phyloP scores from a whole-genome alignment of 2,888 invertebrate species.

The Eristalis arbustorum region DNA sequence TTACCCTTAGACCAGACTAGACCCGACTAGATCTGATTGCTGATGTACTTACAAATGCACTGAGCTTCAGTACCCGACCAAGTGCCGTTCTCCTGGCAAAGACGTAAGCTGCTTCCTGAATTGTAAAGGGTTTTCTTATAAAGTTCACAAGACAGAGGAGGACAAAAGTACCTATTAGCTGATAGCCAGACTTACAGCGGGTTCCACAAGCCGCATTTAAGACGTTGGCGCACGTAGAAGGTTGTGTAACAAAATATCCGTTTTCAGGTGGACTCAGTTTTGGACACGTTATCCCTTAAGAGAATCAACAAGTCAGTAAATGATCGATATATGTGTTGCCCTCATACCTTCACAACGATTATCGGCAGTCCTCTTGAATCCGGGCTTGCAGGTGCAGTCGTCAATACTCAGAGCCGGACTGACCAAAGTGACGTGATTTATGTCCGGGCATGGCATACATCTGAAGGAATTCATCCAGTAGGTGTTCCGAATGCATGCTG shows the following conservation, averaged over 20 bases:
- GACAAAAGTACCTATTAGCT: slow-evolving; percentile 77
- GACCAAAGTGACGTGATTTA: slow-evolving; percentile 83
- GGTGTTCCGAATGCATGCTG: slow-evolving; percentile 85
- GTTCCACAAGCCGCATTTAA: slow-evolving; percentile 87
- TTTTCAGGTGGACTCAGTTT: slow-evolving; percentile 83
- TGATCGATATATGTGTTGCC: neutral
- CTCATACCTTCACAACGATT: slow-evolving; percentile 81
- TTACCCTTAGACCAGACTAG: no score
- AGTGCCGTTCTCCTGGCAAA: slow-evolving; percentile 84
- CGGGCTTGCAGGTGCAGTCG: slow-evolving; percentile 84
- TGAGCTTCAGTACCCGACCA: slow-evolving; percentile 85
- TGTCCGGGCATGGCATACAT: slow-evolving; percentile 83
- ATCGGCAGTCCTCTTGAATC: slow-evolving; percentile 81
- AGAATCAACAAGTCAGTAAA: neutral
- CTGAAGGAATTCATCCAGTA: slow-evolving; percentile 83
- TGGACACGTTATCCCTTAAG: slow-evolving; percentile 83
- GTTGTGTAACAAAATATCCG: slow-evolving; percentile 84
- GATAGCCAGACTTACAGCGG: slow-evolving; percentile 85
- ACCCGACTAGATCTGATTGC: neutral
- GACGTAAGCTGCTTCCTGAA: slow-evolving; percentile 81
- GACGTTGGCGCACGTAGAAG: slow-evolving; percentile 83
- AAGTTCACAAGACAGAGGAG: neutral
- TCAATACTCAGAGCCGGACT: slow-evolving; percentile 82
- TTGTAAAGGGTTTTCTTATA: neutral
- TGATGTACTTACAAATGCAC: slow-evolving; percentile 83